Evolutionary conservation across 2,113 vertebrate genomes (phyloP), one percentile per base, ranked within the genome.

Genomic region (Brachypodius melanocephalos): DNA sequence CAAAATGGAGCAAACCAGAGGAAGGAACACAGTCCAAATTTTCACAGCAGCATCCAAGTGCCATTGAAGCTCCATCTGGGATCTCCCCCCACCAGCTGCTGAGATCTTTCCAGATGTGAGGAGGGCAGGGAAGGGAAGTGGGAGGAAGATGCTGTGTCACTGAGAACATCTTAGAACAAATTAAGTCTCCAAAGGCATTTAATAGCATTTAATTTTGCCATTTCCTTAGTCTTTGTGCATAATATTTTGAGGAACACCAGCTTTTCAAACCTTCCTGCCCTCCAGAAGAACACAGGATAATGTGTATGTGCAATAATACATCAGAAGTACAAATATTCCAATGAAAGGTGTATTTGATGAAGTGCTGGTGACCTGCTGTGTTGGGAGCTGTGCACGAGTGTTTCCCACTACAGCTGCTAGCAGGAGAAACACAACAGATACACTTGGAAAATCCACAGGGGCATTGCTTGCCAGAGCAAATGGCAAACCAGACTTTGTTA

Each of bases 241-340:
- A 26, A 14, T 1, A n/a, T 34, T 73, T 81, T 32, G 18, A 12
- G 34, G 17, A 69, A 26, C 21, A 26, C 2, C 18, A 79, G 25
- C 14, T 55, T 75, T 71, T 48, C 19, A 43, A 61, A 48, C 7
- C 24, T 62, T 51, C 31, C 71, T 57, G 45, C 12, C 43, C 46
- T 85, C 26, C 43, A 49, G 73, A 38, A 77, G 55, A 58, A 48
- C 31, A 51, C 2, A 48, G 31, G 22, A 15, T 7, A 28, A 42
- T 0, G 0, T 3, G 9, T 9, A 6, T 0, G 8, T 66, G 52
- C 38, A 77, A 31, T 7, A 51, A 45, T 3, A 4, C 25, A 17
- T 13, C 3, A 1, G 6, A 67, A 49, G 18, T 4, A 12, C 5
- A 26, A 43, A 32, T 6, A 5, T 14, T 67, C 11, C 66, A 34